Evolutionary conservation across 1,140 invertebrate genomes (phyloP).

Genomic region (Daktulosphaira vitifoliae): DNA sequence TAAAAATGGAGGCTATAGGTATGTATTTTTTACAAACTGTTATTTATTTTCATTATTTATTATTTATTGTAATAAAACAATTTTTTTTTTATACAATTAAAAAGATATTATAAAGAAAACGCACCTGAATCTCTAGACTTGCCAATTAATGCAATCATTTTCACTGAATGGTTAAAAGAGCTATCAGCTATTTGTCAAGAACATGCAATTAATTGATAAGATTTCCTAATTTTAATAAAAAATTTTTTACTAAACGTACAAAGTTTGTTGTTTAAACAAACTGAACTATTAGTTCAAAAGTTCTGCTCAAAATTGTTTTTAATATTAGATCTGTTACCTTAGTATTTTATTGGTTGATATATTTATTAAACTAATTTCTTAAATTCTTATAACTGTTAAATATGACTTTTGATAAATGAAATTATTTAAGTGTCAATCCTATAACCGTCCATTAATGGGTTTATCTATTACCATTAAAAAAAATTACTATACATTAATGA

Average conservation of each 20-base stretch:
- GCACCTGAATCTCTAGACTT: constrained; percentile 46
- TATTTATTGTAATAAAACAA: neutral
- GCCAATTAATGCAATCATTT: constrained; percentile 72
- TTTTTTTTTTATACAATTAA: constrained; percentile 1
- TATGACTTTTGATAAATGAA: too few relatives aligned
- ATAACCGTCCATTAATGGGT: too few relatives aligned
- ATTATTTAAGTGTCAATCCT: too few relatives aligned
- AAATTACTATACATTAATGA: too few relatives aligned
- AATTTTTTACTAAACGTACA: too few relatives aligned
- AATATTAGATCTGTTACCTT: constrained; percentile 12
- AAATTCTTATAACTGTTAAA: too few relatives aligned
- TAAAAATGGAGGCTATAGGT: constrained; percentile 33
- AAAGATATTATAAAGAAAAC: constrained; percentile 35
- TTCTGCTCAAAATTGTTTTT: constrained; percentile 28
- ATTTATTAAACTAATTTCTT: too few relatives aligned
- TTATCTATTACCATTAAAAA: too few relatives aligned
- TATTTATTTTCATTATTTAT: neutral
- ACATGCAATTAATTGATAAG: constrained; percentile 50
- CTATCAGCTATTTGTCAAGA: constrained; percentile 84
- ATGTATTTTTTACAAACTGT: neutral
- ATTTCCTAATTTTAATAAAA: too few relatives aligned
- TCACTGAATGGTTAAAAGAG: constrained; percentile 91
- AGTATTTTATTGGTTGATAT: too few relatives aligned
- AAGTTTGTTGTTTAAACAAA: too few relatives aligned
- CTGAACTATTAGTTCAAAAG: neutral